Base-by-base conservation (phyloP, 2,888 invertebrate genomes). In the Nephrotoma flavescens region DNA sequence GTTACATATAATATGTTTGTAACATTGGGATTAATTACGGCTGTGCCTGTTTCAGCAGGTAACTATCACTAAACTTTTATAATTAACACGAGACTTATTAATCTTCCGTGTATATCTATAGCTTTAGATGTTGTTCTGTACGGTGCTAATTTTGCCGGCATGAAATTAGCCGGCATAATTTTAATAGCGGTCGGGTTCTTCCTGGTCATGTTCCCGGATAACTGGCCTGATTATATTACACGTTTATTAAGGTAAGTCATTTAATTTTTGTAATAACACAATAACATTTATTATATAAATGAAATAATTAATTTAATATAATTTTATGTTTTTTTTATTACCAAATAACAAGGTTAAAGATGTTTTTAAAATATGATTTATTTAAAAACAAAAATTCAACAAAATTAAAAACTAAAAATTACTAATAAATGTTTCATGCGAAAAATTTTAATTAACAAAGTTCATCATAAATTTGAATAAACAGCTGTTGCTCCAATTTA, bases 211-310 rank as follows among this genome's bases (percentile, higher is more conserved):
- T 96, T 98, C 89, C 98, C 98, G 0, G 97, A 97, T 91, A 97
- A 98, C 92, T 98, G 98, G 98, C 97, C 98, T 0, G 97, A 97
- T 91, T 98, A 97, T 91, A 96, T 98, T 91, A 97, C 97, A 90
- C 94, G 97, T 89, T 93, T 97, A 88, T 93, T 98, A 89, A 95
- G 97, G 97, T 97, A 93, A 92, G 93, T 90, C 90, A 89, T 89
- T 88, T 88, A 87, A 88, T 87, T 89, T 71, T 71, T 44, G 9
- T 19, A 71, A 19, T 52, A 6, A n/a, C 9, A 31, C 7, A 4
- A 31, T 71, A 9, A 31, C 9, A 31, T 9, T 71, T 71, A 31
- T 71, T 31, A 71, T 31, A 19, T 71, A 71, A 31, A 71, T 71
- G 42, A 42, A n/a, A 83, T 9, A 85, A 31, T 45, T 31, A 42